Base-by-base conservation (phyloP, 2,888 invertebrate species). In the Drosophila trichaetosa region DNA sequence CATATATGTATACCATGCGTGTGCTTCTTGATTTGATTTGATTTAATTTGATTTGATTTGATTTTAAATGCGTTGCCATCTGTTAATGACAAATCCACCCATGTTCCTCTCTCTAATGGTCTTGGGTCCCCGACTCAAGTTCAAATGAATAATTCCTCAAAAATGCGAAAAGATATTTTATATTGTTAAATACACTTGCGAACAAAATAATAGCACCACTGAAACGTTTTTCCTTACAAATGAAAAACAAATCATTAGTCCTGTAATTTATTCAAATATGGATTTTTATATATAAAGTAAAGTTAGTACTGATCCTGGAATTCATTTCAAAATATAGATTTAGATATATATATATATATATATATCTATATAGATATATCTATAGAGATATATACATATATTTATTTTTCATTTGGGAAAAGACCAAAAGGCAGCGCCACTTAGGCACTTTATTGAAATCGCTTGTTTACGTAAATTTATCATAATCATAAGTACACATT, bases 11-110 rank as follows among this genome's bases (percentile, higher is more conserved):
- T 59, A 54, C 42, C 21, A 6, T 58, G 53, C 16, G 49, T 46
- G 24, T 46, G 51, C 11, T 24, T 53, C 62, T 68, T 42, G 27
- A 48, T 69, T 65, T 58, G 6, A 73, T 71, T 76, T 52, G 63
- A 53, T 46, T 78, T 53, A 46, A 11, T 69, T 73, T 42, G 52
- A 58, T 40, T 31, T 34, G 52, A 24, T 54, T 42, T 57, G 67
- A 51, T 70, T 57, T 54, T 3, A 69, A 69, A 73, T 46, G 65
- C 60, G 33, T 69, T 61, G 53, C 63, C 38, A 51, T 52, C 69
- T 36, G 34, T 18, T 72, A 36, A 49, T 64, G 54, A 64, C 52
- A 48, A 46, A 51, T 51, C 34, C 31, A 42, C 29, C 29, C 34
- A 33, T 34, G 29, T 5, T 54, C 33, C 18, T 36, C 21, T 40